A percentile compares a stretch with the other conserved stretches of the same genome.
phyloP scores from a whole-genome alignment of 2,888 invertebrate species.

The Euzetes globulus region DNA sequence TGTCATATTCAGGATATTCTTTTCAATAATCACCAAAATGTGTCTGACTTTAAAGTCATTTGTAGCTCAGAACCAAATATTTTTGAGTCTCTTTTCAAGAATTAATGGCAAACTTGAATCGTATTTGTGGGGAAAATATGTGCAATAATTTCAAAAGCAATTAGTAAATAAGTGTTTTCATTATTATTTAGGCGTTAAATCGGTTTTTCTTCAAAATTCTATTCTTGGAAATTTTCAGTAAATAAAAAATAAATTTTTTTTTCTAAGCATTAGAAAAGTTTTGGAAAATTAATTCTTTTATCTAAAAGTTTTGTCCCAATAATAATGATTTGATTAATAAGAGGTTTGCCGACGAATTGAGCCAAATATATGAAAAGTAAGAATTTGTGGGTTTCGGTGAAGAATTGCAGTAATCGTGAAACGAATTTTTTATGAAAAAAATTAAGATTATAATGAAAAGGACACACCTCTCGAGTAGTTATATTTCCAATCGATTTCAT shows the following conservation, averaged over 20 bases:
- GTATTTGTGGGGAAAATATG: no score
- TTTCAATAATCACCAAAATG: background rate
- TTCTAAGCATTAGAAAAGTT: no score
- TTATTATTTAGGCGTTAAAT: no score
- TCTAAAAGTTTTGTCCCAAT: background rate
- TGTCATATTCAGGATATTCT: background rate
- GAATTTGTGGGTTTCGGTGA: background rate
- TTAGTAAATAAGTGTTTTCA: no score
- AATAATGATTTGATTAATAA: slow-evolving; percentile 9
- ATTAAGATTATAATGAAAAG: background rate
- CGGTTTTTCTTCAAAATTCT: no score
- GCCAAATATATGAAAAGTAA: background rate
- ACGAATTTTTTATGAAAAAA: background rate
- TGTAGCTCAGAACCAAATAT: no score
- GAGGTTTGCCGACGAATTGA: background rate
- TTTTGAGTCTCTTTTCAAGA: no score
- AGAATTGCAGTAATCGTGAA: background rate
- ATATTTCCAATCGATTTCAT: slow-evolving; percentile 21
- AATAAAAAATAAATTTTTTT: no score
- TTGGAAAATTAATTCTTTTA: background rate
- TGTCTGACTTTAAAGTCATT: no score
- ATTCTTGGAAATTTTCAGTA: no score
- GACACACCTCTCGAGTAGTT: background rate
- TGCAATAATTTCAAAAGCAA: no score
- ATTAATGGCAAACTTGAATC: no score